These are phyloP conservation scores for Myotis lucifugus DNA, from an alignment of 2,113 vertebrate species.

Conservation along the genomic window DNA sequence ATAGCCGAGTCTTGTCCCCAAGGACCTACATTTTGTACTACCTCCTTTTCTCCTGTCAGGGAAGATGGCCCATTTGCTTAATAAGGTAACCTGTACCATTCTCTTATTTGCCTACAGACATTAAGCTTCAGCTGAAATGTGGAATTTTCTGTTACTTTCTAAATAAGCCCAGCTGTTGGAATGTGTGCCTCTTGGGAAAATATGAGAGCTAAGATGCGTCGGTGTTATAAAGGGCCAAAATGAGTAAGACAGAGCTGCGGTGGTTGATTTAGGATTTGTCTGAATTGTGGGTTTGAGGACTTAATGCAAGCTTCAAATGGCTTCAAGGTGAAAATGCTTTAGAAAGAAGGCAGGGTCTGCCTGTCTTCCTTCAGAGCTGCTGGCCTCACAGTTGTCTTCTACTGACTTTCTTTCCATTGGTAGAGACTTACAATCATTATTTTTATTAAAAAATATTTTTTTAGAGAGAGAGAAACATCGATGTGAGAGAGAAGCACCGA, in stretches of 20 bases:
- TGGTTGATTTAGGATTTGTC: background rate
- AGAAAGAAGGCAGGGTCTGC: background rate
- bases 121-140: conserved; percentile 2
- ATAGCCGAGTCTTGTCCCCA: background rate
- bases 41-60: background rate
- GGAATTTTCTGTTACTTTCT: conserved; percentile 30
- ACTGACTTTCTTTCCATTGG: background rate
- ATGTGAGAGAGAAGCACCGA: background rate
- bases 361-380: background rate
- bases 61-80: conserved; percentile 7
- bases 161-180: background rate
- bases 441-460: background rate
- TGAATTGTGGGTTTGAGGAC: background rate
- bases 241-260: background rate
- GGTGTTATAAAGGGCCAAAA: background rate
- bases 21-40: background rate
- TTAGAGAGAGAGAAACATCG: background rate
- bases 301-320: background rate
- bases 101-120: conserved; percentile 36
- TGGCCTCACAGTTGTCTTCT: background rate
- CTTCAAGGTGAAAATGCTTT: background rate
- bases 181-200: background rate
- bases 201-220: background rate
- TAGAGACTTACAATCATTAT: background rate
- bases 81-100: background rate